These are phyloP conservation scores for Blennius ocellaris DNA, from an alignment of 2,113 vertebrate species.

Conservation along the genomic window DNA sequence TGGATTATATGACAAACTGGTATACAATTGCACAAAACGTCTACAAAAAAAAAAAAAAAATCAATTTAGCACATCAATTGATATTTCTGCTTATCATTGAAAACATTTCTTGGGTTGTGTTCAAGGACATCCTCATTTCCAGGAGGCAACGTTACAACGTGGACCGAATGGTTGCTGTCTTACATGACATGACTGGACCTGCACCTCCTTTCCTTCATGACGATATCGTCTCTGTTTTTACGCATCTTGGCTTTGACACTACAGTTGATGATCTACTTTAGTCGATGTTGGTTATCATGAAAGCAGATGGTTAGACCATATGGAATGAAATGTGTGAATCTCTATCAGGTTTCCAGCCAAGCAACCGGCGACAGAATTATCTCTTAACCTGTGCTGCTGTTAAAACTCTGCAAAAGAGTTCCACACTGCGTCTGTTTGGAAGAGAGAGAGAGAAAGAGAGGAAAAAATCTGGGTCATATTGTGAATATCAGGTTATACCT, in stretches of 20 bases:
- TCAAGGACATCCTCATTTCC: too few relatives aligned
- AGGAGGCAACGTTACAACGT: too few relatives aligned
- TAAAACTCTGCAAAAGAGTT: constrained; percentile 14
- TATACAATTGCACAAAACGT: too few relatives aligned
- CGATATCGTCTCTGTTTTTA: not conserved
- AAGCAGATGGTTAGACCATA: constrained; percentile 83
- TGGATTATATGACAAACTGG: too few relatives aligned
- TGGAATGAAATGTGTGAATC: constrained; percentile 77
- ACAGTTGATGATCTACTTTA: constrained; percentile 44
- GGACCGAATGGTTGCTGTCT: too few relatives aligned
- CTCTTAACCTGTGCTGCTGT: constrained; percentile 22
- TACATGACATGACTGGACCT: too few relatives aligned
- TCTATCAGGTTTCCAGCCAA: constrained; percentile 56
- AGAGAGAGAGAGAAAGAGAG: not conserved
- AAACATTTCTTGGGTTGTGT: too few relatives aligned
- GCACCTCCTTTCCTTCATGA: too few relatives aligned
- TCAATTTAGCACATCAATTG: too few relatives aligned
- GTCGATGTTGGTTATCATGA: constrained; percentile 48
- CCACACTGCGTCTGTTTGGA: not conserved
- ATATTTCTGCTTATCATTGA: too few relatives aligned
- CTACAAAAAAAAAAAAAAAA: too few relatives aligned
- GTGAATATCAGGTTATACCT: constrained; percentile 28
- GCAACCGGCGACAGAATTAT: constrained; percentile 35
- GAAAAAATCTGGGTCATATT: constrained; percentile 27
- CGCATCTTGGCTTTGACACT: constrained; percentile 40